Evolutionary conservation across 2,113 vertebrate genomes (phyloP).

Genomic region (Turnix velox): DNA sequence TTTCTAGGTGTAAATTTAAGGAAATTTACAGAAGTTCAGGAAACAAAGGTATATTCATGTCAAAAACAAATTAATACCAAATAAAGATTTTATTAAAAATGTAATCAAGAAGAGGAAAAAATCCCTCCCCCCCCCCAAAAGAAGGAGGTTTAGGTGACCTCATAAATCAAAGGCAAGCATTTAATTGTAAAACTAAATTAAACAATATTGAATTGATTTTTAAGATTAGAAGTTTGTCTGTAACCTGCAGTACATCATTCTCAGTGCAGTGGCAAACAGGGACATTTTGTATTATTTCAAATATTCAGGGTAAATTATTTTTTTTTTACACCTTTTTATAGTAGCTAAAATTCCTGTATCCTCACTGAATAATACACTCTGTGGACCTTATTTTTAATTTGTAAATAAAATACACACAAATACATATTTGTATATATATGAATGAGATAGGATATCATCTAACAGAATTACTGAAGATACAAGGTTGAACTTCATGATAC

Average conservation of each 20-base stretch:
- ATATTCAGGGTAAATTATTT: not conserved
- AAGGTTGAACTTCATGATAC: conserved; percentile 49
- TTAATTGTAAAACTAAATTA: conserved; percentile 53
- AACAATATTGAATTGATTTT: conserved; percentile 27
- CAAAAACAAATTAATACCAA: not conserved
- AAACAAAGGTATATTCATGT: not conserved
- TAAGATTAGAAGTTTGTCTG: conserved; percentile 11
- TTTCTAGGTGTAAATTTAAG: not conserved
- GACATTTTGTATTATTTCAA: not conserved
- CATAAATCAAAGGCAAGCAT: conserved; percentile 21
- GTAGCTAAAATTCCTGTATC: not conserved
- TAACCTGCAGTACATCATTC: not conserved
- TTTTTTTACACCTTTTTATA: not conserved
- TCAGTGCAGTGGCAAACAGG: not conserved
- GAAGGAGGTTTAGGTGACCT: conserved; percentile 12
- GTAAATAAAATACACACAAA: not conserved
- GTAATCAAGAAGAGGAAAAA: not conserved
- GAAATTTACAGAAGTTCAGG: not conserved
- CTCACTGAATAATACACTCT: not conserved
- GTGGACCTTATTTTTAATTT: not conserved
- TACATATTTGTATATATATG: not conserved
- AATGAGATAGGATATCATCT: conserved; percentile 13
- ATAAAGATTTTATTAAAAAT: not conserved
- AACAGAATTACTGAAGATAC: conserved; percentile 42
- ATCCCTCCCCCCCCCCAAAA: not conserved